A percentile compares a stretch with the other conserved stretches of the same genome.
phyloP scores from a whole-genome alignment of 2,888 invertebrate species.

The Yponomeuta sedellus region DNA sequence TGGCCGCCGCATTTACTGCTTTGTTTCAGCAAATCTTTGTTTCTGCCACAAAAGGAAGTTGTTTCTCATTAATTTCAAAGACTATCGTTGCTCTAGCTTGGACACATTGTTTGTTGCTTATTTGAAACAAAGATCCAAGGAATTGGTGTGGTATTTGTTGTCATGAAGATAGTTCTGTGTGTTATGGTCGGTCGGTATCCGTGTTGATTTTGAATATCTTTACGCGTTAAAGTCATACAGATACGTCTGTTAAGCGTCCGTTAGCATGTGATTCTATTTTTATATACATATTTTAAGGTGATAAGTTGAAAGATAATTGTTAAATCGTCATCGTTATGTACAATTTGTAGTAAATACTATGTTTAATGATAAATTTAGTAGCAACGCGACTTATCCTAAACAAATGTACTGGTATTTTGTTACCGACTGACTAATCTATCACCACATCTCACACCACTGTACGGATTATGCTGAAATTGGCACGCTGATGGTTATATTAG shows the following conservation, averaged over 20 bases:
- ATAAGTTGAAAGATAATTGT: neutral
- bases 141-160: no score
- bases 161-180: no score
- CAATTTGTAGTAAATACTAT: neutral
- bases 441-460: no score
- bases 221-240: neutral
- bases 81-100: neutral
- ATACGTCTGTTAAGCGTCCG: neutral
- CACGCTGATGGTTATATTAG: no score
- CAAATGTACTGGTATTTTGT: no score
- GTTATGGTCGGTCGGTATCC: no score
- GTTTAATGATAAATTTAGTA: neutral
- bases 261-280: neutral
- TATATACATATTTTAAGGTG: neutral
- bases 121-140: neutral
- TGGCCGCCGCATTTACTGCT: neutral
- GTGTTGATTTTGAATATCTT: no score
- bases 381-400: neutral
- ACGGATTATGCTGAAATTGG: no score
- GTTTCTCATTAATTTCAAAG: neutral
- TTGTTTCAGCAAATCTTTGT: neutral
- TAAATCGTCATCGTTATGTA: neutral
- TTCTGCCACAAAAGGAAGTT: neutral
- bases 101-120: neutral
- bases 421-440: no score